Evolutionary conservation across 2,113 vertebrate species (phyloP).

Genomic region (Archilochus colubris): DNA sequence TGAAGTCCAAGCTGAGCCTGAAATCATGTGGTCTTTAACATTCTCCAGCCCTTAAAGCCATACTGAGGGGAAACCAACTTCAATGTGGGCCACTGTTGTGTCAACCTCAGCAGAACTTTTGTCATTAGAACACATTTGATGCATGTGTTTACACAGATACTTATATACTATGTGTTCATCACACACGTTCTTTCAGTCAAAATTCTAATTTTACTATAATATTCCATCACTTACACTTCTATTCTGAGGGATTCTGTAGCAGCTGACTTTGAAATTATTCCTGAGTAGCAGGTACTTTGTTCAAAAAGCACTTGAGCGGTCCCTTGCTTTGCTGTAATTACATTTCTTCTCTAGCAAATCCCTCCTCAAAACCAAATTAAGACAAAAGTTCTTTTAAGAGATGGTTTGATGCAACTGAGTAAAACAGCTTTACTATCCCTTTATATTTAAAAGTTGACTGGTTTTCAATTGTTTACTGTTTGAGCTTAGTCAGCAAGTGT

Average conservation of each 20-base stretch:
- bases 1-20: not conserved
- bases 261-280: not conserved
- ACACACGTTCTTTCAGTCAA: not conserved
- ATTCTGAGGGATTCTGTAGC: not conserved
- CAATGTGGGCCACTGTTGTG: fast-evolving
- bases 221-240: not conserved
- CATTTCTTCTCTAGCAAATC: not conserved
- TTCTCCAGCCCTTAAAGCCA: not conserved
- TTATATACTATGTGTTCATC: not conserved
- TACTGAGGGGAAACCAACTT: not conserved
- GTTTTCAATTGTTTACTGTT: not conserved
- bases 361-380: not conserved
- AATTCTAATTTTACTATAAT: not conserved
- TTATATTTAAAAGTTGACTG: not conserved
- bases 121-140: not conserved
- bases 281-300: not conserved
- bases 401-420: not conserved
- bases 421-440: not conserved
- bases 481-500: not conserved
- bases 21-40: not conserved
- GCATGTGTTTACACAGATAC: not conserved
- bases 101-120: not conserved
- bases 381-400: not conserved
- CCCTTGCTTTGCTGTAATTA: not conserved
- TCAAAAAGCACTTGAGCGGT: not conserved